phyloP scores from a whole-genome alignment of 2,888 invertebrate genomes.

The Apamea monoglypha region DNA sequence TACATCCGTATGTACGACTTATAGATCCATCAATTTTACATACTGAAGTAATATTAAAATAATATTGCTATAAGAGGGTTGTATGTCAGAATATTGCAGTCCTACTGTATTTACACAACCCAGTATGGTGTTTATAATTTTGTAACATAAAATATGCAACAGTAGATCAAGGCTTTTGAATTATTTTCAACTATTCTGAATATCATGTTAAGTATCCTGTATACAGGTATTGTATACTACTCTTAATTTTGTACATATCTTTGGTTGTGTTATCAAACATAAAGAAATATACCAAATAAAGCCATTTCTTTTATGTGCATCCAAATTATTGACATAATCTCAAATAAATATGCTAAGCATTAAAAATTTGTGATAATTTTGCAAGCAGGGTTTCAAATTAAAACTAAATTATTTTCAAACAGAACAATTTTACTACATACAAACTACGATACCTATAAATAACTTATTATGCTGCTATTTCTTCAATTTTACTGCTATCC shows the following conservation, averaged over 20 bases:
- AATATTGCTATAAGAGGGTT: background rate
- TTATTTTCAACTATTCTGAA: conserved; percentile 9
- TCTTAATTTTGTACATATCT: conserved; percentile 35
- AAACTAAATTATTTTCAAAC: conserved; percentile 44
- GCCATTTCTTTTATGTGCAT: conserved; percentile 8
- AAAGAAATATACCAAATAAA: conserved; percentile 24
- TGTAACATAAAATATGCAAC: background rate
- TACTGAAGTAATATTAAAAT: background rate
- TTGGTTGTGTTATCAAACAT: conserved; percentile 19
- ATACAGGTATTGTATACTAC: conserved; percentile 8
- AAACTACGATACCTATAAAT: conserved; percentile 36
- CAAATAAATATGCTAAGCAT: background rate
- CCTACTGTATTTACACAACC: background rate
- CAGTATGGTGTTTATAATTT: background rate
- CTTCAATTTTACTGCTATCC: conserved; percentile 66
- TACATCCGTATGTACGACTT: no score
- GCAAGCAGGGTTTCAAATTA: background rate
- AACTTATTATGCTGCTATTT: conserved; percentile 41
- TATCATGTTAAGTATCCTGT: conserved; percentile 28
- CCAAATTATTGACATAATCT: background rate
- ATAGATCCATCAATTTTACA: background rate
- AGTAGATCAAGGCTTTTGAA: conserved; percentile 7
- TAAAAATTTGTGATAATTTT: background rate
- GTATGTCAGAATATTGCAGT: background rate
- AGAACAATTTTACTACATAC: conserved; percentile 58